Base-by-base conservation (phyloP, 2,797 vertebrate species). In the Takifugu rubripes region DNA sequence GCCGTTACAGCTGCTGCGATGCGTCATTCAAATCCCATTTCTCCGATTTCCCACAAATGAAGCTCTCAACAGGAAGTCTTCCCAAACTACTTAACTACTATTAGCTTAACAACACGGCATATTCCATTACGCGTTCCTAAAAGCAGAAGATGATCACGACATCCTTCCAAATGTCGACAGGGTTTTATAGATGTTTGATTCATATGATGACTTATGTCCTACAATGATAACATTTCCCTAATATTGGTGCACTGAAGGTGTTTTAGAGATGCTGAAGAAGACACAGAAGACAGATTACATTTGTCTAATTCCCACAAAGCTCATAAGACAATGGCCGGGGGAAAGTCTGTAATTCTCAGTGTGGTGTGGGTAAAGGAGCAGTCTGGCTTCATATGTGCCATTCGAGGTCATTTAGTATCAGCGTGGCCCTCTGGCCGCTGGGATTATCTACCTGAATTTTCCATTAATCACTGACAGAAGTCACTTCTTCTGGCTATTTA, bases 351-450 rank as follows among this genome's bases (percentile, higher is more conserved):
- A 67, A 60, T 58, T 78, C 74, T 77, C 55, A 45, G 33, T 63
- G 29, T 46, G 49, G 53, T 54, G 51, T 52, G 21, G 21, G 56
- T 54, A 49, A 69, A 72, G 66, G 50, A 72, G 45, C 3, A 9
- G 67, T 67, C 44, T 68, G 54, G 72, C 61, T 72, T 74, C 56
- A 73, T 68, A 33, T 62, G 55, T 72, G 59, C 61, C 55, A 61
- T 77, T 55, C 61, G 53, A 77, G 62, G 71, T 72, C 65, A 74
- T 82, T 79, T 77, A 59, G 75, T 78, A 72, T 75, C 61, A 62
- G 45, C 65, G 60, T 6, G 15, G 47, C 55, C 66, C 25, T 54
- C 52, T 53, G 52, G 49, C 61, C 54, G 45, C 24, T 25, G 71
- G 66, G 75, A 78, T 61, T 31, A 61, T 67, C 56, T 56, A 64